phyloP scores from a whole-genome alignment of 2,888 invertebrate species.

The Nebria brevicollis region DNA sequence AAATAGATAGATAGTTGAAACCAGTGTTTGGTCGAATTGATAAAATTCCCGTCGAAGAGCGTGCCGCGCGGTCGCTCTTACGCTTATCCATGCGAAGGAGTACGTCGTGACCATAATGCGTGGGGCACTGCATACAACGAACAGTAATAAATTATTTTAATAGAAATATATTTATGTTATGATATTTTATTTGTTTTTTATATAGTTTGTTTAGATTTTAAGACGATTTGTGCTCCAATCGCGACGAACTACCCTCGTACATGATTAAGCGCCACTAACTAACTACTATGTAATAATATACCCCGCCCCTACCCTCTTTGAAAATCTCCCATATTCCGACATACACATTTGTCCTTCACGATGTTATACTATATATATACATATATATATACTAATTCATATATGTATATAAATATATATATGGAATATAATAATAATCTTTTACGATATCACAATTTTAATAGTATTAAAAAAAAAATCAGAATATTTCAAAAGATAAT shows the following conservation, averaged over 20 bases:
- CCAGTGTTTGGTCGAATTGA: not conserved
- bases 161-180: constrained; percentile 53
- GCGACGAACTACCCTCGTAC: constrained; percentile 31
- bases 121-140: constrained; percentile 57
- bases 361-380: constrained; percentile 41
- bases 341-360: constrained; percentile 23
- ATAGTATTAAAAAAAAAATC: constrained; percentile 43
- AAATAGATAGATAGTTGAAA: not conserved
- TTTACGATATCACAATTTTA: constrained; percentile 47
- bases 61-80: constrained; percentile 3
- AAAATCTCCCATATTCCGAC: constrained; percentile 7
- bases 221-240: constrained; percentile 37
- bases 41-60: not conserved
- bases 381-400: constrained; percentile 30
- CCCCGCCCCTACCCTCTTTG: constrained; percentile 20
- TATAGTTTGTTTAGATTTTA: constrained; percentile 47
- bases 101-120: constrained; percentile 20
- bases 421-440: constrained; percentile 45
- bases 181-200: constrained; percentile 52
- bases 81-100: constrained; percentile 26
- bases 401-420: constrained; percentile 39
- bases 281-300: constrained; percentile 7
- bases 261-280: not conserved
- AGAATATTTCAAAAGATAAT: constrained; percentile 47
- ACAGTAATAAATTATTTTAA: constrained; percentile 54